phyloP scores from a whole-genome alignment of 2,888 invertebrate genomes.

The Ferrisia virgata region DNA sequence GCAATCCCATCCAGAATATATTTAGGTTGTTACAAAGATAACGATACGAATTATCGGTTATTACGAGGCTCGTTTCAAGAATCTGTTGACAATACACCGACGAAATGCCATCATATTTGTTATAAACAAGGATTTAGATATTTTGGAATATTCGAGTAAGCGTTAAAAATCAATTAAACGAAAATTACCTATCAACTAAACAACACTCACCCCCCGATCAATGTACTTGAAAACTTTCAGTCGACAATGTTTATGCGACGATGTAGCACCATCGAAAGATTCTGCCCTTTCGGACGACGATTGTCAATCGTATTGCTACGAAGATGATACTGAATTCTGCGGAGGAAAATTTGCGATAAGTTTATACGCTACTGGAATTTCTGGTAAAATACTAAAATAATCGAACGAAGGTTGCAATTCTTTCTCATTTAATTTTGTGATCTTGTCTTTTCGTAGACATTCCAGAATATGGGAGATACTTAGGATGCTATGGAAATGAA shows the following conservation, averaged over 20 bases:
- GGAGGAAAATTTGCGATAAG: not conserved
- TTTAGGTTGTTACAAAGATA: slow-evolving; percentile 49
- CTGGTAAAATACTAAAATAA: not conserved
- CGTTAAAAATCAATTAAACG: not conserved
- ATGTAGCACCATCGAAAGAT: not conserved
- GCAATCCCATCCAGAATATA: not conserved
- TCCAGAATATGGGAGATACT: not conserved
- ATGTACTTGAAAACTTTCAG: not conserved
- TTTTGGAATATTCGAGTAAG: slow-evolving; percentile 42
- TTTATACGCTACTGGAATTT: not conserved
- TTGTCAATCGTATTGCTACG: not conserved
- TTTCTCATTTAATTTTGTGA: not conserved
- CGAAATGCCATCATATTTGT: slow-evolving; percentile 46
- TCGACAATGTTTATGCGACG: not conserved
- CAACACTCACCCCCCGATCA: too few relatives aligned
- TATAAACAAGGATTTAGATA: slow-evolving; percentile 47
- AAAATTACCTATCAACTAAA: too few relatives aligned
- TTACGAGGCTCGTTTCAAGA: slow-evolving; percentile 48
- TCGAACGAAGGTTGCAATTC: not conserved
- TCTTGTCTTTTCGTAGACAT: not conserved
- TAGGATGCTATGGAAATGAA: not conserved
- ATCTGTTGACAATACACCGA: slow-evolving; percentile 47
- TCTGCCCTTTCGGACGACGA: not conserved
- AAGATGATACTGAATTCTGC: not conserved
- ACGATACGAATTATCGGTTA: slow-evolving; percentile 47